Percentiles rank a stretch among this genome's conserved stretches.
These are phyloP conservation scores for Spatulosminthurus flaviceps DNA, from an alignment of 2,888 invertebrate genomes.

Conservation along the genomic window DNA sequence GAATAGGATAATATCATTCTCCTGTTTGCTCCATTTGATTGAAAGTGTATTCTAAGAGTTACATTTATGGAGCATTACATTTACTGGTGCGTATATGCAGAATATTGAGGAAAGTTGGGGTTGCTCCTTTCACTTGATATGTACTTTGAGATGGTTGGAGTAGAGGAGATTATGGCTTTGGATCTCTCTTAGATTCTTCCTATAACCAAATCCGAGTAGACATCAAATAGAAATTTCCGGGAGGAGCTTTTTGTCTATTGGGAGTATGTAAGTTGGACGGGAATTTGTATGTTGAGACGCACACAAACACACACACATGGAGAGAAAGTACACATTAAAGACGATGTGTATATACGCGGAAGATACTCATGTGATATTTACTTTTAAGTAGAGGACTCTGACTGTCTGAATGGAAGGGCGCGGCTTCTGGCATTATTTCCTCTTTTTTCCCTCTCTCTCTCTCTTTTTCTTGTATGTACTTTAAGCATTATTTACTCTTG, in stretches of 20 bases:
- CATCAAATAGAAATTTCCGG: too few species aligned
- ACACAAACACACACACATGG: not conserved
- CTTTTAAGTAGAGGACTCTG: not conserved
- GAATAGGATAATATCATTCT: not conserved
- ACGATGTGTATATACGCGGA: not conserved
- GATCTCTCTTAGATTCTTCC: too few species aligned
- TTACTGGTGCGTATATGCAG: too few species aligned
- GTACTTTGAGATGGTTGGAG: not conserved
- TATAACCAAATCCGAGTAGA: too few species aligned
- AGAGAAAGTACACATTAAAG: not conserved
- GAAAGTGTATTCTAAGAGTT: not conserved
- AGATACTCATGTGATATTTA: not conserved
- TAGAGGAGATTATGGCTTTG: too few species aligned
- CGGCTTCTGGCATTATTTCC: conserved; percentile 7
- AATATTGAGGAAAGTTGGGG: too few species aligned
- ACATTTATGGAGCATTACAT: not conserved
- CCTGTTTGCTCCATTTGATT: conserved; percentile 1
- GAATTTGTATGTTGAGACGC: too few species aligned
- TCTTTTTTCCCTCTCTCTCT: too few species aligned
- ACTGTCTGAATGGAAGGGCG: conserved; percentile 6
- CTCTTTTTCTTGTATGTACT: too few species aligned
- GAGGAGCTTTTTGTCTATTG: too few species aligned
- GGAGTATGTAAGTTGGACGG: too few species aligned
- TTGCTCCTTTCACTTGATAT: not conserved
- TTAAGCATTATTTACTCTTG: too few species aligned